Conservation (phyloP, 2,113 vertebrate genomes). For the Daphoenositta chrysoptera region DNA sequence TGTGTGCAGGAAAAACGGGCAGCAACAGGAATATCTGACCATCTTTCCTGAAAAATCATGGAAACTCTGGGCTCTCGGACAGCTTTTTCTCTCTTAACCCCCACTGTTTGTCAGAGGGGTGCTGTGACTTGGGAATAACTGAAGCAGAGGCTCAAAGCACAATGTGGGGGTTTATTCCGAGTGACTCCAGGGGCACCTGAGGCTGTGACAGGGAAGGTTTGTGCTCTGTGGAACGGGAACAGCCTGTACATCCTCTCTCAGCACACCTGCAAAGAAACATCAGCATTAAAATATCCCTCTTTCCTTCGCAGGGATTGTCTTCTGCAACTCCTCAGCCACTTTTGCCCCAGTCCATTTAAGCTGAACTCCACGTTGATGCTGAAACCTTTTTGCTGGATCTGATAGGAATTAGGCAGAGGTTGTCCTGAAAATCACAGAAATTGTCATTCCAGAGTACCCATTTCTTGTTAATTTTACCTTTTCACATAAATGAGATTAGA, state of each 20-base stretch:
- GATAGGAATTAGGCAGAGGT: background rate
- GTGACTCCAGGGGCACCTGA: background rate
- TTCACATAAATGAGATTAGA: background rate
- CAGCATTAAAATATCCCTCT: background rate
- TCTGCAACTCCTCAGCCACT: fast-evolving
- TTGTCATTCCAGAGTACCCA: background rate
- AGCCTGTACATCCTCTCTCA: background rate
- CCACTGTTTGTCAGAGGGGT: background rate
- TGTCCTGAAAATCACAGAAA: background rate
- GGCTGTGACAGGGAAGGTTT: background rate
- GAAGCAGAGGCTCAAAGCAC: background rate
- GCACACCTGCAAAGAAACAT: background rate
- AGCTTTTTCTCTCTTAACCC: background rate
- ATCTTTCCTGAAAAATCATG: background rate
- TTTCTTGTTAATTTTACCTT: background rate
- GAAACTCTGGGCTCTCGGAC: fast-evolving
- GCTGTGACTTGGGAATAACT: background rate
- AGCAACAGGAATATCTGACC: background rate
- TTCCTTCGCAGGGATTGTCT: background rate
- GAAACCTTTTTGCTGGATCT: background rate
- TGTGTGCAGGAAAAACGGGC: background rate
- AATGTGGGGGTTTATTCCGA: background rate
- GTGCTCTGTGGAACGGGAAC: too few relatives aligned
- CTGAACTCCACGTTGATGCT: background rate
- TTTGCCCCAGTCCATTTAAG: background rate